Base-by-base conservation (phyloP, 2,797 vertebrate species). In the Poecilia wingei region DNA sequence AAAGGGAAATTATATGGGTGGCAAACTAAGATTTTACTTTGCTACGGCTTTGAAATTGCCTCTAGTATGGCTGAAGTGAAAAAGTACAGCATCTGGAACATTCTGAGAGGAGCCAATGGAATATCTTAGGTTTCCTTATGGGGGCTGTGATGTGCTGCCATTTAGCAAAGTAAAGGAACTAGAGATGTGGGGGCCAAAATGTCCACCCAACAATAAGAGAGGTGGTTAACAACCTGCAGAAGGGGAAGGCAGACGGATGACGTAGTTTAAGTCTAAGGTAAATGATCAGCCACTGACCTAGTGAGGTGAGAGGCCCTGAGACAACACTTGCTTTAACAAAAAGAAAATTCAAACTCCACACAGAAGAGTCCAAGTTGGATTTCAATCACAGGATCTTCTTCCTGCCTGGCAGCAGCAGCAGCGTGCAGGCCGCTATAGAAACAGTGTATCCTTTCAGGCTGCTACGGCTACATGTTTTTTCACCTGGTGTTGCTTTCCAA, bases 151-250 rank as follows among this genome's bases (percentile, higher is more conserved):
- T 95, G 90, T 85, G 83, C 80, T 89, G 36, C 88, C 72, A 87
- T 91, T 91, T 93, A 91, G 93, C 91, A 92, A 93, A 94, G 88
- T 91, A 33, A 1, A 1, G 88, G 87, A 94, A 94, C 91, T 90
- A 86, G 90, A 93, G 87, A 84, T 86, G 46, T 33, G 28, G 87
- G 90, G 90, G 88, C 92, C 84, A 90, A 77, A 79, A 76, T 84
- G 77, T 80, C 61, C 25, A 75, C 88, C 82, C 79, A 74, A 75
- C 84, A 74, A 25, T 14, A 33, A 87, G 57, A 79, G 66, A 47
- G 81, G 71, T 80, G 82, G 79, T 84, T 85, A 75, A 88, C 89
- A 89, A 80, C 74, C 74, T 72, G 78, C 14, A 46, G 80, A 84
- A 76, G 72, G 1, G 41, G 75, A 18, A 47, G 59, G 43, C 69